These are phyloP conservation scores for Periophthalmus magnuspinnatus DNA, from an alignment of 2,797 vertebrate genomes.

Conservation along the genomic window DNA sequence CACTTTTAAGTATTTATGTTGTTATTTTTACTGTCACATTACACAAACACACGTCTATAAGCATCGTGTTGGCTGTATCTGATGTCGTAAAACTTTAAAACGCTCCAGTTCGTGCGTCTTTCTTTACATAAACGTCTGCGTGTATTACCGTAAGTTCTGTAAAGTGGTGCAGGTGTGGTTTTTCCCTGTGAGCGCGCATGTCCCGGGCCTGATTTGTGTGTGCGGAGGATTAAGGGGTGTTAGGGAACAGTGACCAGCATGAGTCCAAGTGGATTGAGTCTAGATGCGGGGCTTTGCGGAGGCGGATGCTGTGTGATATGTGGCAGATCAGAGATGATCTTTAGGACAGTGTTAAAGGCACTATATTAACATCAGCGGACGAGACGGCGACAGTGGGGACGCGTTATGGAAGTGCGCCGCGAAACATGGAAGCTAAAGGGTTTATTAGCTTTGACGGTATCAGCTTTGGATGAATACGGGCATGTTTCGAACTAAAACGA, in stretches of 20 bases:
- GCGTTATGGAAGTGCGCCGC: not conserved
- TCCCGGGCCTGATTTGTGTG: constrained; percentile 23
- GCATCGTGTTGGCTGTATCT: no score
- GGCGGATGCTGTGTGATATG: constrained; percentile 18
- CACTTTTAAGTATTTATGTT: no score
- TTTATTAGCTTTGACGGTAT: no score
- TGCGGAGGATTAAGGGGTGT: constrained; percentile 48
- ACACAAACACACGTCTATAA: no score
- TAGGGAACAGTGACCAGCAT: constrained; percentile 65
- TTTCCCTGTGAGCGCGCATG: constrained; percentile 22
- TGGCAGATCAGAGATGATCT: constrained; percentile 17
- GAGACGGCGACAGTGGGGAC: not conserved
- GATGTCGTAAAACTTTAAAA: not conserved
- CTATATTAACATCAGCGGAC: not conserved
- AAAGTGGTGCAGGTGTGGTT: constrained; percentile 12
- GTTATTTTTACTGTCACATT: no score
- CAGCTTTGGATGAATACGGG: no score
- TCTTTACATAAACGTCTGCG: not conserved
- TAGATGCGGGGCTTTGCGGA: constrained; percentile 41
- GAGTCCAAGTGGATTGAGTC: constrained; percentile 54
- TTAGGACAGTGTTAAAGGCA: constrained; percentile 15
- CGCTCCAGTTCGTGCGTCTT: constrained; percentile 15
- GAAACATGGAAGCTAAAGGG: no score
- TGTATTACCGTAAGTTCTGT: constrained; percentile 19
- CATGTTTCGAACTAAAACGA: no score